Base-by-base conservation (phyloP, 2,888 invertebrate species). In the Diarsia mendica region DNA sequence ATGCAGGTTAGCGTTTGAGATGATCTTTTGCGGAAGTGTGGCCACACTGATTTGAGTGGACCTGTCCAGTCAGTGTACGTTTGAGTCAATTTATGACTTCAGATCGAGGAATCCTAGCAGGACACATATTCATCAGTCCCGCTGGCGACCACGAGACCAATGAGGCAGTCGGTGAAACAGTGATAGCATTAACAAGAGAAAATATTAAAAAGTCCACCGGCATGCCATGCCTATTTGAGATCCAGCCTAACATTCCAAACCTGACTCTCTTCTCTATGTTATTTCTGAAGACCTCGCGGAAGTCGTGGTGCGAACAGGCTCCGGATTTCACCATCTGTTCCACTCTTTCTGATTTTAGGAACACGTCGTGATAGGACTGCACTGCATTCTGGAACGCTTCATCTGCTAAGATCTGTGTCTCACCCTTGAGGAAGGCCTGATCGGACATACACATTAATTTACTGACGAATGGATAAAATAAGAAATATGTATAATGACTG, bases 381-480 rank as follows among this genome's bases (percentile, higher is more conserved):
- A 99, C 99, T 55, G 99, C 99, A 95, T 99, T 99, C 93, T 99
- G 99, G 95, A 99, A 99, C 72, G 99, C 99, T 95, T 99, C 99
- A 93, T 99, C 99, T 15, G 99, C 99, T 96, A 99, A 98, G 90
- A 99, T 99, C 95, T 99, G 99, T n/a, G 99, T 99, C 95, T 99
- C 99, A 66, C 99, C 99, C 96, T 99, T 99, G 80, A 99, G 97
- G 95, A 99, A 99, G 92, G 98, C 98, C 98, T 98, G 95, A 33
- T 68, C 1, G 39, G 51, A 77, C 6, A 67, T 20, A 67, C 2
- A 78, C 6, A 63, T 55, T 39, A 6, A 8, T 39, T 39, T 55
- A 11, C 13, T 23, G 23, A 55, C 20, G 13, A 55, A 55, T 55
- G 53, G 13, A 39, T 39, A 39, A 39, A 6, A 39, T 39, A 39